Evolutionary conservation across 2,113 vertebrate genomes (phyloP).

Genomic region (Phaethornis superciliosus): DNA sequence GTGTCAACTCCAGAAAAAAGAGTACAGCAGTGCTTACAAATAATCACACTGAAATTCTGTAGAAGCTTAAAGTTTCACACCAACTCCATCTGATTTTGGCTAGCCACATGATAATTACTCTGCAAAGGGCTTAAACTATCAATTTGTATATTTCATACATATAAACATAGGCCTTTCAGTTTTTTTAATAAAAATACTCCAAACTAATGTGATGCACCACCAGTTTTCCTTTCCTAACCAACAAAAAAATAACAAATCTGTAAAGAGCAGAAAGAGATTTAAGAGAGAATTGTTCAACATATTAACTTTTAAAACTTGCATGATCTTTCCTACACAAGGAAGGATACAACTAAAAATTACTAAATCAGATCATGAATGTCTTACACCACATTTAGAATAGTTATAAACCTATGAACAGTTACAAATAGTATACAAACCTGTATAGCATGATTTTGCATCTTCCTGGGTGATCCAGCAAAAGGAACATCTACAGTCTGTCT

Average conservation of each 20-base stretch:
- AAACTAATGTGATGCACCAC: background rate
- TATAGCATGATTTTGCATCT: slow-evolving; percentile 76
- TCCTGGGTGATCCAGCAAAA: slow-evolving; percentile 86
- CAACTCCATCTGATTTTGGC: background rate
- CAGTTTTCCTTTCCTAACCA: background rate
- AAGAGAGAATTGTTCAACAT: background rate
- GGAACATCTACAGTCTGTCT: slow-evolving; percentile 78
- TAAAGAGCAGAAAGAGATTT: background rate
- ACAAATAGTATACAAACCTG: slow-evolving; percentile 78
- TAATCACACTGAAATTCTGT: background rate
- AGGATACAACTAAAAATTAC: background rate
- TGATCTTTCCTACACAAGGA: accelerated
- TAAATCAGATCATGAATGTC: background rate
- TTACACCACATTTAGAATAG: accelerated
- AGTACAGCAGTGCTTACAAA: background rate
- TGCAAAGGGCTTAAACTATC: background rate
- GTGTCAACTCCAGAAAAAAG: background rate
- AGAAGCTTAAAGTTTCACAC: background rate
- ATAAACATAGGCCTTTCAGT: background rate
- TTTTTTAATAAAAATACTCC: background rate
- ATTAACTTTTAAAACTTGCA: background rate
- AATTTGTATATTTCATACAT: background rate
- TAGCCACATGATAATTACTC: background rate
- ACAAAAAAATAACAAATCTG: background rate
- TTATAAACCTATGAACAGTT: background rate